Conservation (phyloP, 1,140 invertebrate species). For the Trichomalopsis sarcophagae region DNA sequence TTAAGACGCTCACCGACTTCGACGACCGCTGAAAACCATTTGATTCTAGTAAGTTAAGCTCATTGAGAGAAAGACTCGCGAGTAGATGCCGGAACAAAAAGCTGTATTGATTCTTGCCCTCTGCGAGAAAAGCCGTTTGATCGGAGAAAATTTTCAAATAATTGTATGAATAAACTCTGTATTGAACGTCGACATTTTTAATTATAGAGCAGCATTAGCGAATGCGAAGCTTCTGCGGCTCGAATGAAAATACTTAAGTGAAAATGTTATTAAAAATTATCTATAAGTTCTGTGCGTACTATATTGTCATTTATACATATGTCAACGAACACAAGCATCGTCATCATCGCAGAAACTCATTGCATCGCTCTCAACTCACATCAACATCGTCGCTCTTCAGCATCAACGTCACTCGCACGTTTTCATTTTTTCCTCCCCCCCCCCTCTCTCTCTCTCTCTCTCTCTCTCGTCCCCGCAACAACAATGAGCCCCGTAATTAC, state of each 20-base stretch:
- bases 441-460: not conserved
- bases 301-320: no score
- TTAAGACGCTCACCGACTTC: slow-evolving; percentile 77
- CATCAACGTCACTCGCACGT: not conserved
- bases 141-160: no score
- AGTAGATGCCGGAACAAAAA: no score
- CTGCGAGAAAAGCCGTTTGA: no score
- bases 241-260: not conserved
- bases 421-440: not conserved
- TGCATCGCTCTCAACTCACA: not conserved
- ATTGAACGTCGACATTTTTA: no score
- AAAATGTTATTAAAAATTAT: not conserved
- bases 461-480: not conserved
- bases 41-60: not conserved
- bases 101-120: no score
- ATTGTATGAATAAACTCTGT: no score
- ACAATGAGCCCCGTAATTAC: slow-evolving; percentile 13
- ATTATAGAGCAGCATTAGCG: no score
- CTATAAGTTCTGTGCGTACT: no score
- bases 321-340: not conserved
- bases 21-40: no score
- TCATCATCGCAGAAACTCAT: not conserved
- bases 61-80: not conserved
- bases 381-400: not conserved
- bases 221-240: no score